Evolutionary conservation across 2,888 invertebrate species (phyloP), one percentile per base, ranked within the genome.

Genomic region (Biston betularia): DNA sequence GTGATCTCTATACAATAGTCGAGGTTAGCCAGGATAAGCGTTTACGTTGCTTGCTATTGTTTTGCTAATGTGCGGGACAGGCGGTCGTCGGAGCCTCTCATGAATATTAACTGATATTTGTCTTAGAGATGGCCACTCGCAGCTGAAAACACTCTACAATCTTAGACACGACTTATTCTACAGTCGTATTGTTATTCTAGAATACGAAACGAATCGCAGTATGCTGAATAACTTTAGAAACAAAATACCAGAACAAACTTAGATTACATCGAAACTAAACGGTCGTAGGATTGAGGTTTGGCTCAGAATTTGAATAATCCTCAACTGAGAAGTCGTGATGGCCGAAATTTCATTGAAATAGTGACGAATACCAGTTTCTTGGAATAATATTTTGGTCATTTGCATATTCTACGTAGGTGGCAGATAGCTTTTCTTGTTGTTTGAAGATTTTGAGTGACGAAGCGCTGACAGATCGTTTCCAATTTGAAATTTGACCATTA

Each of bases 31-130:
- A 77, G 79, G 80, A 85, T 81, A 84, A 85, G 75, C 84, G 83
- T 83, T 86, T 80, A 82, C 80, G 77, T 80, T 80, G 75, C 72
- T 61, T 65, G 66, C 81, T 79, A 89, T 93, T 93, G 89, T 93
- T 87, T 89, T 90, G 89, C 79, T 88, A 92, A 92, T 91, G 80
- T 78, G 75, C 79, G 79, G 80, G 80, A 81, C 83, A 80, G 82
- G 75, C 84, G 81, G 82, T 82, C 82, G 82, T 80, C 79, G 75
- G 79, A 80, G 80, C 78, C 78, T 71, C 88, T 92, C 89, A 92
- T 93, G 91, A 92, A 93, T 93, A 92, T 90, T 91, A 88, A 91
- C 76, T 74, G 74, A 82, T 85, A 85, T 89, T 90, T 89, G 88
- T 92, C 88, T 85, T 82, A 78, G 74, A 79, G 76, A 84, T 78